phyloP scores from a whole-genome alignment of 2,888 invertebrate genomes.

The Ectropis crepuscularia region DNA sequence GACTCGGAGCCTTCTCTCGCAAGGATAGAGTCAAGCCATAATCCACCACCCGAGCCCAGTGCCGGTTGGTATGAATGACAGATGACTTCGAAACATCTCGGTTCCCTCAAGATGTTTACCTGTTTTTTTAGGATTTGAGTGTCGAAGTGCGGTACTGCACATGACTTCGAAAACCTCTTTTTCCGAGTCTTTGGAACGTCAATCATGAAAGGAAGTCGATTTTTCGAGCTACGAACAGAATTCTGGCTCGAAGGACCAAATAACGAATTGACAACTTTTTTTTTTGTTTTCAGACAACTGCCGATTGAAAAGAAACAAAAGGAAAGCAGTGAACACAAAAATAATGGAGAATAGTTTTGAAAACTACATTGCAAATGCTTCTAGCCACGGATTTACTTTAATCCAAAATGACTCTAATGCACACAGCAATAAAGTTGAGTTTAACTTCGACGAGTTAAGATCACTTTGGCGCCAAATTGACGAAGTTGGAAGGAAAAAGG shows the following conservation, averaged over 20 bases:
- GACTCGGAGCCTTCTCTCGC: no score
- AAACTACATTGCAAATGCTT: slow-evolving; percentile 60
- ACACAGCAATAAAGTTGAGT: slow-evolving; percentile 34
- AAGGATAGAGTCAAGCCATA: no score
- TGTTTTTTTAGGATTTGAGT: no score
- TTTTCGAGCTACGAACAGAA: no score
- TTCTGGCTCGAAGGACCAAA: slow-evolving; percentile 12
- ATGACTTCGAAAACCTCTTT: no score
- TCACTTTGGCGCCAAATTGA: slow-evolving; percentile 62
- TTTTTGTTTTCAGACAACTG: slow-evolving; percentile 73
- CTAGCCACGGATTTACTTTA: slow-evolving; percentile 57
- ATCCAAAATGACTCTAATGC: slow-evolving; percentile 34
- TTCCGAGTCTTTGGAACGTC: no score
- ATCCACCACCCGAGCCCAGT: no score
- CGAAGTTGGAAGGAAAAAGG: slow-evolving; percentile 54
- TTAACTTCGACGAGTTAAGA: slow-evolving; percentile 57
- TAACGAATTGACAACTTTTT: background rate
- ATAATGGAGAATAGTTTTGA: slow-evolving; percentile 60
- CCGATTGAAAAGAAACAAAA: slow-evolving; percentile 70
- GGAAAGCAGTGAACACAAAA: slow-evolving; percentile 72
- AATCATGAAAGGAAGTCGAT: no score
- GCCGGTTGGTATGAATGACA: no score
- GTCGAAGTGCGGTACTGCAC: no score
- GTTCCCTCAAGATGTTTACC: no score
- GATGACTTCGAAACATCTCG: no score